Percentiles rank a stretch among this genome's conserved stretches.
These are phyloP conservation scores for Drosophila pseudoananassae DNA, from an alignment of 1,140 invertebrate species.

Conservation along the genomic window DNA sequence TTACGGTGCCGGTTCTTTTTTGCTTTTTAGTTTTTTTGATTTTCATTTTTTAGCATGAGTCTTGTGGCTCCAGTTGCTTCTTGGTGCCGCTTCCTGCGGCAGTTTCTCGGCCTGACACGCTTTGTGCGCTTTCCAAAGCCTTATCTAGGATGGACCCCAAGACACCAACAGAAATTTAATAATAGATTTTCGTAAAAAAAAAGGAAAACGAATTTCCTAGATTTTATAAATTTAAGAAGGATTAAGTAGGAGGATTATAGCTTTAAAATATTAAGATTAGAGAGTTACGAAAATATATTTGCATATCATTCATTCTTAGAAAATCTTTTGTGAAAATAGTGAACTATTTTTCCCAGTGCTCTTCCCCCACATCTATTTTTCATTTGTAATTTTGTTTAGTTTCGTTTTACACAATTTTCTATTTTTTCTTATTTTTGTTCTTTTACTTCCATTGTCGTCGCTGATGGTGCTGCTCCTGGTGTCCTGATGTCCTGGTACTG, in stretches of 20 bases:
- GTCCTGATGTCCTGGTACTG: background rate
- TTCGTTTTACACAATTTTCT: slow-evolving; percentile 75
- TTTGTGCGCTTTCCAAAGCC: slow-evolving; percentile 54
- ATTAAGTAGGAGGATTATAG: too few species aligned
- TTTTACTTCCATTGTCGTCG: slow-evolving; percentile 36
- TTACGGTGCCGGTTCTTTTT: slow-evolving; percentile 7
- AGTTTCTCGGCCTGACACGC: slow-evolving; percentile 62
- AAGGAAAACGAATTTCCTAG: too few species aligned
- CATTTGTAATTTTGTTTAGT: slow-evolving; percentile 76
- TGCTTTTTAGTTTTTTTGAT: slow-evolving; percentile 23
- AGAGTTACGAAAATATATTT: too few species aligned
- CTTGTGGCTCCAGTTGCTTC: slow-evolving; percentile 23
- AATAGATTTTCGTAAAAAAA: too few species aligned
- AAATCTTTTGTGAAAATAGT: too few species aligned
- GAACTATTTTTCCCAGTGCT: background rate
- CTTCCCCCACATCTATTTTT: slow-evolving; percentile 26
- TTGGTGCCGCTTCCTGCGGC: slow-evolving; percentile 62
- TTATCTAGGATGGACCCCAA: slow-evolving; percentile 40
- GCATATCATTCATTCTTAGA: too few species aligned
- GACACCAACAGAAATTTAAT: background rate
- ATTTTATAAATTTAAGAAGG: too few species aligned
- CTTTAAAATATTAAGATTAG: too few species aligned
- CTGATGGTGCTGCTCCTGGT: slow-evolving; percentile 14
- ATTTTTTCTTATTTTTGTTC: slow-evolving; percentile 45
- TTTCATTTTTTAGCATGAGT: slow-evolving; percentile 16